phyloP scores from a whole-genome alignment of 2,888 invertebrate genomes.

The Apantesis nais region DNA sequence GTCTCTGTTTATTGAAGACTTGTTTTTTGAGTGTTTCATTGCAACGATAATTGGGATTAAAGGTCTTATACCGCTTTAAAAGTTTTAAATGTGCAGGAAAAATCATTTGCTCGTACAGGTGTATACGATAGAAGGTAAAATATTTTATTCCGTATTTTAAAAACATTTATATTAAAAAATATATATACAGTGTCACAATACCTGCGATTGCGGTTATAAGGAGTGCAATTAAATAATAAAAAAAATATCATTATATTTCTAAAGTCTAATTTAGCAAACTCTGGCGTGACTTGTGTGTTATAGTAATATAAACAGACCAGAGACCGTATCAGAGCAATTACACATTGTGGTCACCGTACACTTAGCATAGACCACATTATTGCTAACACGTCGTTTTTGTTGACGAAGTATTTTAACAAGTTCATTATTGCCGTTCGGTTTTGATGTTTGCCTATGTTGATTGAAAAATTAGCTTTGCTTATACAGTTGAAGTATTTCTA shows the following conservation, averaged over 20 bases:
- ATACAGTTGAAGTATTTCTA: no score
- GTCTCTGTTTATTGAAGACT: not conserved
- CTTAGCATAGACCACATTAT: conserved; percentile 31
- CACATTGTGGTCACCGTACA: conserved; percentile 30
- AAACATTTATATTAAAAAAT: not conserved
- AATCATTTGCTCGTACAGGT: no score
- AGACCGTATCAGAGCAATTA: conserved; percentile 25
- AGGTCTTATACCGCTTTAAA: no score
- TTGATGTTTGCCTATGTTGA: conserved; percentile 14
- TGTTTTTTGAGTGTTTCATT: no score
- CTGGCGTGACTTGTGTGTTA: not conserved
- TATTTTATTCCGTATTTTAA: no score
- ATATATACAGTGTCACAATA: not conserved
- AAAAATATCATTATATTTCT: not conserved
- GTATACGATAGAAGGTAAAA: no score
- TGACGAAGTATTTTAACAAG: conserved; percentile 63
- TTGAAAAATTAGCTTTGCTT: not conserved
- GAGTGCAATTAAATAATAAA: not conserved
- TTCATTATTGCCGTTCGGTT: conserved; percentile 57
- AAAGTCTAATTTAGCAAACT: not conserved
- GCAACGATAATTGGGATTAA: no score
- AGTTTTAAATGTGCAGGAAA: no score
- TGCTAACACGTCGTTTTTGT: conserved; percentile 57
- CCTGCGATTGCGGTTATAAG: not conserved
- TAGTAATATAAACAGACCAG: not conserved